These are phyloP conservation scores for Pammene aurita DNA, from an alignment of 2,888 invertebrate genomes.

Conservation along the genomic window DNA sequence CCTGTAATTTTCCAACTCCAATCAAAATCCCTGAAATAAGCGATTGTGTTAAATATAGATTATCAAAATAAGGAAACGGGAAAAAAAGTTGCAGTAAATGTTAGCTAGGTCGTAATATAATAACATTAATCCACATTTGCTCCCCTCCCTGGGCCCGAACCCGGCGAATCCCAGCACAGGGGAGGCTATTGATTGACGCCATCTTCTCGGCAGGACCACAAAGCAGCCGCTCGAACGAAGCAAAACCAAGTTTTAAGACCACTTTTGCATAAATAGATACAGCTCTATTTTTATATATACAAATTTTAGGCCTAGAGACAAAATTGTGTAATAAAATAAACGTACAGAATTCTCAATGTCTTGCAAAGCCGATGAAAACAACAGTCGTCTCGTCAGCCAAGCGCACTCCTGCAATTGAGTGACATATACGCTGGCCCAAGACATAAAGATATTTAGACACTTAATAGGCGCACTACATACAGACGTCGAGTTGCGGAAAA, in stretches of 20 bases:
- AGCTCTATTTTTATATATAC: too few species aligned
- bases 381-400: too few species aligned
- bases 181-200: slow-evolving; percentile 40
- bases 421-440: too few species aligned
- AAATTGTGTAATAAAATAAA: too few species aligned
- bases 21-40: not conserved
- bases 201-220: slow-evolving; percentile 32
- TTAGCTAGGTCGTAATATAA: slow-evolving; percentile 30
- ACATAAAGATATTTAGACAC: too few species aligned
- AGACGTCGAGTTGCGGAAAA: too few species aligned
- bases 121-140: slow-evolving; percentile 39
- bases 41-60: not conserved
- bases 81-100: slow-evolving; percentile 15
- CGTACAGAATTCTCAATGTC: too few species aligned
- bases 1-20: not conserved
- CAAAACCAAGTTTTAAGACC: not conserved
- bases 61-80: not conserved
- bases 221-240: slow-evolving; percentile 23
- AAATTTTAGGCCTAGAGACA: too few species aligned
- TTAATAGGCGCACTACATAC: too few species aligned
- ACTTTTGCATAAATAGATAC: not conserved
- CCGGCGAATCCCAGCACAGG: slow-evolving; percentile 28
- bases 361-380: too few species aligned
- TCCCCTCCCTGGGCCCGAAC: slow-evolving; percentile 24
- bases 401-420: too few species aligned